phyloP scores from a whole-genome alignment of 2,113 vertebrate species.

The Bos javanicus region DNA sequence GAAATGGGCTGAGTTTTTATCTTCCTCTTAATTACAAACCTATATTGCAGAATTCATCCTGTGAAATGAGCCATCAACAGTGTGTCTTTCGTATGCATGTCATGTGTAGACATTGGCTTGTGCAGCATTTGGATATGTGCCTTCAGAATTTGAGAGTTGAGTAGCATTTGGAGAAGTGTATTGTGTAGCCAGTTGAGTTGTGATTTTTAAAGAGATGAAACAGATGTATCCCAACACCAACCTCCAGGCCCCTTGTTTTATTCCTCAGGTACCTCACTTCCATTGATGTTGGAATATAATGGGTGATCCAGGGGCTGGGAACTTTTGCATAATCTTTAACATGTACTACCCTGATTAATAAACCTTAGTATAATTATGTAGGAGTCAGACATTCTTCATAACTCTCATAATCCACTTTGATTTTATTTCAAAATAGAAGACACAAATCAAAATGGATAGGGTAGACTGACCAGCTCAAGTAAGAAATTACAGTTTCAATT shows the following conservation, averaged over 20 bases:
- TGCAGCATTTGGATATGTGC: background rate
- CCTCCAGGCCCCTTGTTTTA: background rate
- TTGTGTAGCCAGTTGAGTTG: background rate
- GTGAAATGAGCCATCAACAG: background rate
- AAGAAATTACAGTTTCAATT: background rate
- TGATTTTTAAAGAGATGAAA: background rate
- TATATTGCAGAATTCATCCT: background rate
- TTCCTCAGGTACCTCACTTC: background rate
- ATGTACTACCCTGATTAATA: background rate
- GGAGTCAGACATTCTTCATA: background rate
- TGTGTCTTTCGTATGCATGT: background rate
- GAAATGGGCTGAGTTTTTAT: background rate
- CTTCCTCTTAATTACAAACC: background rate
- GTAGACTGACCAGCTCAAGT: background rate
- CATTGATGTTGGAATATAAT: background rate
- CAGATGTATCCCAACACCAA: background rate
- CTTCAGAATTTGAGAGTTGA: background rate
- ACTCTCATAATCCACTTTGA: background rate
- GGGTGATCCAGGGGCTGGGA: background rate
- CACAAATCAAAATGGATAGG: background rate
- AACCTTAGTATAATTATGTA: background rate
- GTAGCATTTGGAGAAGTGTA: background rate
- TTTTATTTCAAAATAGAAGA: background rate
- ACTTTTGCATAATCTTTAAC: background rate
- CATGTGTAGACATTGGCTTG: background rate